Conservation (phyloP, 2,113 vertebrate species). For the Chionomys nivalis region DNA sequence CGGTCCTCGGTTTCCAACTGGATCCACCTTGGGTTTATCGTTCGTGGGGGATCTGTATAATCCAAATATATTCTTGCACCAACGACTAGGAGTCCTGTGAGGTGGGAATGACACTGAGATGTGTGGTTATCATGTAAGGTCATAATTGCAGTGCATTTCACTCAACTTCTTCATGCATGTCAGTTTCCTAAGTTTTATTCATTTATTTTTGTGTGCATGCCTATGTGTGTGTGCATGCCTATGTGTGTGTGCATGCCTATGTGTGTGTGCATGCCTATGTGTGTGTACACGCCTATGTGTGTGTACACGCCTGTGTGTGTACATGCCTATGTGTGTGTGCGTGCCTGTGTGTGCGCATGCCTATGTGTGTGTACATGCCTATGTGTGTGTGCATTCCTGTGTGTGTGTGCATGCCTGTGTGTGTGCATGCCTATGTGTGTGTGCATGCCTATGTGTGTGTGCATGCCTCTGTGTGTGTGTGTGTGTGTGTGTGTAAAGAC, state of each 20-base stretch:
- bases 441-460: not conserved
- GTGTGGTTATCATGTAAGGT: not conserved
- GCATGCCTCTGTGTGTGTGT: not conserved
- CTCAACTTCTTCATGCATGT: slow-evolving; percentile 11
- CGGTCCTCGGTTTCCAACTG: not conserved
- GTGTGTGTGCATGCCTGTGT: too few relatives aligned
- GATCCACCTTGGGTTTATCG: not conserved
- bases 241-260: not conserved
- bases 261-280: not conserved
- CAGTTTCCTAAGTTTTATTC: not conserved
- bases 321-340: too few relatives aligned
- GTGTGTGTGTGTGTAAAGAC: not conserved
- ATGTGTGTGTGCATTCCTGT: not conserved
- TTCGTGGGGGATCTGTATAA: not conserved
- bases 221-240: not conserved
- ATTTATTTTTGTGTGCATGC: not conserved
- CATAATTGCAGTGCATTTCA: slow-evolving; percentile 30
- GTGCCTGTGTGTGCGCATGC: too few relatives aligned
- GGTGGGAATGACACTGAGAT: not conserved
- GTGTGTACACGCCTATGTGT: not conserved
- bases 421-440: not conserved
- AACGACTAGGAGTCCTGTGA: not conserved
- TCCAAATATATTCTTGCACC: not conserved
- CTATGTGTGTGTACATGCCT: too few relatives aligned
- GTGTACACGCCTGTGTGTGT: too few relatives aligned